A percentile compares a stretch with the other conserved stretches of the same genome.
Conservation (phyloP, 2,113 vertebrate species). For the Glaucomys volans region DNA sequence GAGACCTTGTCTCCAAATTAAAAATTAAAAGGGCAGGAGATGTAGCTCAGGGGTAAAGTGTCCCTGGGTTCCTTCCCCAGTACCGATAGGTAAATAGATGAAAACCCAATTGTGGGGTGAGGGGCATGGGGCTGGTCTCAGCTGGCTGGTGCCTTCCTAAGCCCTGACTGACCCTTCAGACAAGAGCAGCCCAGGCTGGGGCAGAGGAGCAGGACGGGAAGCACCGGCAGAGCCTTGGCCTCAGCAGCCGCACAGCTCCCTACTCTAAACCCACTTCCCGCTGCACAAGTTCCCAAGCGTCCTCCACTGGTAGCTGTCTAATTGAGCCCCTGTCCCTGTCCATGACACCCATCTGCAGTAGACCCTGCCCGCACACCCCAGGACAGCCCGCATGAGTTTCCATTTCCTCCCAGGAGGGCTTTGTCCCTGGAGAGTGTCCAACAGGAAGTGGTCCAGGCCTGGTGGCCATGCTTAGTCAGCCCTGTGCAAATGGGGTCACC, state of each 20-base stretch:
- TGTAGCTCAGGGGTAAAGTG: too few relatives aligned
- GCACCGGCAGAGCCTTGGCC: not conserved
- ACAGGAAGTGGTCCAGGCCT: not conserved
- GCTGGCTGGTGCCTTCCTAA: not conserved
- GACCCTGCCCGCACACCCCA: too few relatives aligned
- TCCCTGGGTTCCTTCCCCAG: too few relatives aligned
- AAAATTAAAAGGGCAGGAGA: too few relatives aligned
- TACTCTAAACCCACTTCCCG: not conserved
- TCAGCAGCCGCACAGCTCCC: not conserved
- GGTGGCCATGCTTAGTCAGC: not conserved
- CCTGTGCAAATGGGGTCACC: fast-evolving
- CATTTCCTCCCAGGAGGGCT: not conserved
- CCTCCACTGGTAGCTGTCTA: not conserved
- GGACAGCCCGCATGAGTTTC: fast-evolving
- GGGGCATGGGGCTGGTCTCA: not conserved
- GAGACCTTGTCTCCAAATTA: too few relatives aligned
- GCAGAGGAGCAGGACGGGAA: not conserved
- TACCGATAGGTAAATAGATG: too few relatives aligned
- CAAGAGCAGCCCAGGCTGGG: not conserved
- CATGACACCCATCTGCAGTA: not conserved
- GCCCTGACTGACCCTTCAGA: not conserved
- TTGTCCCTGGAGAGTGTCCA: not conserved
- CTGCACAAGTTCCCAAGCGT: fast-evolving
- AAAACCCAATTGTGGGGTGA: too few relatives aligned
- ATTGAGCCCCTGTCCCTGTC: not conserved